Conservation (phyloP, 1,140 invertebrate genomes). For the Lethocerus indicus region DNA sequence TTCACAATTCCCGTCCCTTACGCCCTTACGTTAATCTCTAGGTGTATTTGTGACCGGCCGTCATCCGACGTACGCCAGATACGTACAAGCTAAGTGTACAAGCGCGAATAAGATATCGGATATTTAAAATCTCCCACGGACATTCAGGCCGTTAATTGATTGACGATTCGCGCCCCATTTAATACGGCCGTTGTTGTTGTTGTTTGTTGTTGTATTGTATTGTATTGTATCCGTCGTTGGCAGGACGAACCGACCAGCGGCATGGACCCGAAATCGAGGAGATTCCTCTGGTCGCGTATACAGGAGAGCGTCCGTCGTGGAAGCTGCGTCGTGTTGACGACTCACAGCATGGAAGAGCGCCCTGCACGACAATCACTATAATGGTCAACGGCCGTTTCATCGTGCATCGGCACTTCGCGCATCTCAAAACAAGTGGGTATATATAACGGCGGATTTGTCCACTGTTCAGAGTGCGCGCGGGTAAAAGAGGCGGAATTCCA, state of each 20-base stretch:
- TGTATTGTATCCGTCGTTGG: no score
- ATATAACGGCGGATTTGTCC: neutral
- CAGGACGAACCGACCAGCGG: conserved; percentile 19
- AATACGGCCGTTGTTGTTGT: no score
- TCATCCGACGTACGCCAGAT: no score
- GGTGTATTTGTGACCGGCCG: no score
- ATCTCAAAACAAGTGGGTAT: conserved; percentile 34
- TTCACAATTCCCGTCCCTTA: no score
- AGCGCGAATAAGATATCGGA: no score
- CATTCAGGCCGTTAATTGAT: no score
- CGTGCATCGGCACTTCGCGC: conserved; percentile 33
- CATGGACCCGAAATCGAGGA: conserved; percentile 25
- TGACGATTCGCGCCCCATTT: no score
- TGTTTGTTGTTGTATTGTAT: no score
- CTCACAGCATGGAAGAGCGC: conserved; percentile 35
- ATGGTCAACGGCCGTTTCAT: conserved; percentile 38
- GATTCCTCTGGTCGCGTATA: conserved; percentile 30
- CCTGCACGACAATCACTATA: conserved; percentile 37
- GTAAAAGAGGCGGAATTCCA: neutral
- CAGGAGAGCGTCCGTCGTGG: conserved; percentile 22
- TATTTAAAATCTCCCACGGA: no score
- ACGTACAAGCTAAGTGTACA: no score
- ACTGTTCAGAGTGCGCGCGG: neutral
- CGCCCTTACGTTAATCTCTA: no score
- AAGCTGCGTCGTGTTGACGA: conserved; percentile 25